Base-by-base conservation (phyloP, 2,113 vertebrate genomes). In the Glaucidium brasilianum region DNA sequence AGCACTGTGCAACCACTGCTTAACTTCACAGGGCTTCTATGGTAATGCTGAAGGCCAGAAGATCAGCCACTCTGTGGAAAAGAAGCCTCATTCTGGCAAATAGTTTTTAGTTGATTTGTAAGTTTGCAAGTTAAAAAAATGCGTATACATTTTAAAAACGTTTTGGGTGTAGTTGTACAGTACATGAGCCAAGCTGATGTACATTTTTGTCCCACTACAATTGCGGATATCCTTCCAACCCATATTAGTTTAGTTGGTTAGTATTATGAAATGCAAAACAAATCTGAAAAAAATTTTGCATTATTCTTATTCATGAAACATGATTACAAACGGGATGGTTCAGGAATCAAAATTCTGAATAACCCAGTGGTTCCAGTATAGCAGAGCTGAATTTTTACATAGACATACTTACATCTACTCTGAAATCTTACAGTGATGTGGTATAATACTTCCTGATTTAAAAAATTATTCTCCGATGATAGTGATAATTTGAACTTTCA, bases 121-220 rank as follows among this genome's bases (percentile, higher is more conserved):
- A 35, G 9, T 35, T 72, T 56, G 30, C 27, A 69, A 56, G 39
- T 64, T 69, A 17, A 11, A 66, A 66, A 67, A 88, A 55, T 56
- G 4, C 0, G 0, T 43, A 18, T 9, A 2, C 1, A 1, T 73
- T 88, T 80, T 52, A 18, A 53, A 80, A 88, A 22, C 8, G 0
- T 43, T 90, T 64, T 47, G 29, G 12, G 12, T 92, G 11, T 83
- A 67, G 25, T 6, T 72, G 7, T 43, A 29, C 5, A 30, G 20
- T 76, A 14, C 30, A 3, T 10, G 21, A 81, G 29, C 21, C 50
- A 73, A 78, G 66, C 16, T 34, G 27, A 56, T 63, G 59, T 0
- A 47, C 2, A 1, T 41, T 76, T 87, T 79, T 74, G 7, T 76
- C 37, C 21, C 25, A 39, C 26, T 74, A 9, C 8, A 71, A 30